phyloP scores from a whole-genome alignment of 64 coral and sea anemone genomes.

The Stichodactyla helianthus region DNA sequence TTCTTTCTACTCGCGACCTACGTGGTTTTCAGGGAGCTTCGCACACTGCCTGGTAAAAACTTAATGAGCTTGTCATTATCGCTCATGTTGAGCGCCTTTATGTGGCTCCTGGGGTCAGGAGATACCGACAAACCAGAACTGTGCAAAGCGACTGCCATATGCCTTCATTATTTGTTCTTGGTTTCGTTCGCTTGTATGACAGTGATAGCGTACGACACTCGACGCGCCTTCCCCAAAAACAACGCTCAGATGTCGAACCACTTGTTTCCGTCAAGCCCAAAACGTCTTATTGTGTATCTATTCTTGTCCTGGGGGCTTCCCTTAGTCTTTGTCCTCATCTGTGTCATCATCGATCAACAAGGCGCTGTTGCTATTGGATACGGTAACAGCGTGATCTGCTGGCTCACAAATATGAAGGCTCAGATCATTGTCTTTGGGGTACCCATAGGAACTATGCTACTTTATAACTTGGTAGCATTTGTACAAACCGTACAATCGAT shows the following conservation, averaged over 20 bases:
- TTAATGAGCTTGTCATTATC: slow-evolving; percentile 74
- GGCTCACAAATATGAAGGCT: slow-evolving; percentile 58
- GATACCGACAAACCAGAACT: slow-evolving; percentile 46
- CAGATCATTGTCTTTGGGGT: slow-evolving; percentile 58
- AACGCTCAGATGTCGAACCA: slow-evolving; percentile 25
- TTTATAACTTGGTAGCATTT: slow-evolving; percentile 84
- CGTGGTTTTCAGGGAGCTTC: slow-evolving; percentile 48
- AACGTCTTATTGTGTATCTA: slow-evolving; percentile 51
- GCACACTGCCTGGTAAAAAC: slow-evolving; percentile 82
- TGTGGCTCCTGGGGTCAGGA: slow-evolving; percentile 68
- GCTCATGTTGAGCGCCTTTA: slow-evolving; percentile 61
- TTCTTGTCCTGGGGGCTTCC: slow-evolving; percentile 74
- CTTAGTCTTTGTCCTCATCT: slow-evolving; percentile 46
- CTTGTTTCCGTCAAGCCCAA: background rate
- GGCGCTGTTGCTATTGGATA: slow-evolving; percentile 65
- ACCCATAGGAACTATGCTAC: slow-evolving; percentile 40
- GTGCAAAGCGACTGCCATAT: slow-evolving; percentile 51
- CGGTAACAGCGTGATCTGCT: slow-evolving; percentile 59
- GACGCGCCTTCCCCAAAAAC: slow-evolving; percentile 41
- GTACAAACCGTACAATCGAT: slow-evolving; percentile 67
- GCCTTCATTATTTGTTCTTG: slow-evolving; percentile 80
- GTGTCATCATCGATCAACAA: slow-evolving; percentile 57
- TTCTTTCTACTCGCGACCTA: slow-evolving; percentile 23
- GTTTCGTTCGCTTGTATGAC: slow-evolving; percentile 71
- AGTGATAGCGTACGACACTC: slow-evolving; percentile 82